Percentiles rank a stretch among this genome's conserved stretches.
Evolutionary conservation across 2,797 vertebrate species (phyloP).

Genomic region (Falco berigora): DNA sequence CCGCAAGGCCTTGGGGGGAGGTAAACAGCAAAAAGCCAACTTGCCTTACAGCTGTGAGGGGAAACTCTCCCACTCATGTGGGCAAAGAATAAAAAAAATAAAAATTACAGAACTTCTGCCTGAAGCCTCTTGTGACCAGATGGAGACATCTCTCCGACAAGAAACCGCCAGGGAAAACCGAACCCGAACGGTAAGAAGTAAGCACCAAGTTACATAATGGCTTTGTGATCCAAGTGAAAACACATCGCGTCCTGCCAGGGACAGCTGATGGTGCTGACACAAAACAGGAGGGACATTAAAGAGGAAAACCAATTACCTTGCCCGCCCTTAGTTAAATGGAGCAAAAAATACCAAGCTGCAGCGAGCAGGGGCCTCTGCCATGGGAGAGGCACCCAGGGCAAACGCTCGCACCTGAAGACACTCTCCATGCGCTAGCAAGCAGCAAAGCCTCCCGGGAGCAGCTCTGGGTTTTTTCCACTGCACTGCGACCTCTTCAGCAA

Average conservation of each 20-base stretch:
- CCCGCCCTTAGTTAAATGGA: background rate
- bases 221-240: background rate
- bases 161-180: background rate
- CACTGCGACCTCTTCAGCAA: background rate
- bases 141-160: background rate
- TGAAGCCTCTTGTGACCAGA: background rate
- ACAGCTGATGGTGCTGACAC: background rate
- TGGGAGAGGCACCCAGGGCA: background rate
- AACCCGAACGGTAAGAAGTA: background rate
- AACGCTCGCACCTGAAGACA: background rate
- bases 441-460: background rate
- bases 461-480: conserved; percentile 22
- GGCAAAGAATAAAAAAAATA: background rate
- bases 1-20: accelerated
- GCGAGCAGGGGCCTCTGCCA: background rate
- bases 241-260: background rate
- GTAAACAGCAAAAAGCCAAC: background rate
- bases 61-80: accelerated
- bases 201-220: background rate
- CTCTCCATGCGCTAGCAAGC: background rate
- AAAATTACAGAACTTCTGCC: background rate
- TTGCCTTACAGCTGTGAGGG: background rate
- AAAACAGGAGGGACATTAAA: background rate
- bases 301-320: background rate
- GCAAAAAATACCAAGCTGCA: background rate